Evolutionary conservation across 1,140 invertebrate species (phyloP), one percentile per base, ranked within the genome.

Genomic region (Drusus annulatus): DNA sequence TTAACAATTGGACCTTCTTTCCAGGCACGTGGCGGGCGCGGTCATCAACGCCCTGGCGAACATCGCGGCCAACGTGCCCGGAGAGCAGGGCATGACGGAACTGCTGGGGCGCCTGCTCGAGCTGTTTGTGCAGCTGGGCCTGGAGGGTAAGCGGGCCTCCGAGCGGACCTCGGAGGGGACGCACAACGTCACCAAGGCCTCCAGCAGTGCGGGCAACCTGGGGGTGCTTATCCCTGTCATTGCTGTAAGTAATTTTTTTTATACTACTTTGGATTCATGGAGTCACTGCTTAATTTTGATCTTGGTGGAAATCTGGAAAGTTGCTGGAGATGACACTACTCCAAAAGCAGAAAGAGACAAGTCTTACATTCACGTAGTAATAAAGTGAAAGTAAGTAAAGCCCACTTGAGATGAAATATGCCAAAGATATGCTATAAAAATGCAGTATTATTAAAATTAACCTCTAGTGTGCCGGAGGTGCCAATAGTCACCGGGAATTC

Each of bases 161-260:
- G 98, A 99, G 85, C 95, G 96, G 86, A 94, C 96, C 50, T 96
- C 95, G 79, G 98, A 99, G 85, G 95, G 96, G 86, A 94, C 94
- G 28, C 94, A 96, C 54, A 91, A 91, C 51, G 90, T 91, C 23
- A 87, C 93, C 78, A 94, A 93, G 92, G 95, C 97, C 10, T 97
- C 97, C 5, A 97, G 94, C 81, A 97, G 96, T 85, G 98, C 98
- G 52, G 98, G 98, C 17, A 99, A 99, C 89, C 89, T 99, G 36
- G 98, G 98, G 36, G 96, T 99, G 54, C 89, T 99, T 0, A 98
- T 99, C 86, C 98, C 98, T 0, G 97, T 99, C 2, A 98, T 99
- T 84, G 97, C 98, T 54, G 94, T 98, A 75, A 87, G 87, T 19
- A 1, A 54, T 7, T 36, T 36, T 7, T 7, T 36, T 7, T 7